These are phyloP conservation scores for Gnathonemus echidnorhynchus DNA, from an alignment of 2,113 vertebrate genomes.

Conservation along the genomic window DNA sequence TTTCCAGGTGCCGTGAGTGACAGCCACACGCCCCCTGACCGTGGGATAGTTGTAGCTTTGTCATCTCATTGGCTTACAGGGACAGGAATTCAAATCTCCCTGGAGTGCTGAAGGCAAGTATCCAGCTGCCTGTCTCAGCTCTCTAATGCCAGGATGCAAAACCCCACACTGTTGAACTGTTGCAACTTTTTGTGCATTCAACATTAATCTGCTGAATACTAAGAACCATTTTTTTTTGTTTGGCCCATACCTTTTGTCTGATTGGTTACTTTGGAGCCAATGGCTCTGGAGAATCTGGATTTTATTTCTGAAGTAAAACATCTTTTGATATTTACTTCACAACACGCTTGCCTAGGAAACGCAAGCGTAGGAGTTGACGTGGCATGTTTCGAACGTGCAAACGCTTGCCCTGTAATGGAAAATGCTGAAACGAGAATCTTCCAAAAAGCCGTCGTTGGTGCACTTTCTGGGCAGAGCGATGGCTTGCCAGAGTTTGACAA, in stretches of 20 bases:
- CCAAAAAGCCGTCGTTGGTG: not conserved
- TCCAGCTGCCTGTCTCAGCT: not conserved
- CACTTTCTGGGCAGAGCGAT: not conserved
- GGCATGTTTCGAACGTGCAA: not conserved
- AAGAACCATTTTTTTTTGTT: not conserved
- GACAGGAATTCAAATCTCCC: conserved; percentile 12
- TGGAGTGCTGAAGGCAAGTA: not conserved
- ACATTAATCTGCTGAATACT: not conserved
- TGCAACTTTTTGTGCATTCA: conserved; percentile 6
- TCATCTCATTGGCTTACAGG: conserved; percentile 13
- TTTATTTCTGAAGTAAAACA: not conserved
- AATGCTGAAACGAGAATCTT: not conserved
- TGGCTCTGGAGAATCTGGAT: not conserved
- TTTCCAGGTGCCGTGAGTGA: conserved; percentile 12
- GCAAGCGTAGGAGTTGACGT: not conserved
- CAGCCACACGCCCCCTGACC: not conserved
- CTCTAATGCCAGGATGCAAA: not conserved
- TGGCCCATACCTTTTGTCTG: not conserved
- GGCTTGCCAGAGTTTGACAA: not conserved
- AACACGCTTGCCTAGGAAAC: not conserved
- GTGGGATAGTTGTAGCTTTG: not conserved
- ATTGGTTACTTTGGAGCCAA: not conserved
- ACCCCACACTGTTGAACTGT: not conserved
- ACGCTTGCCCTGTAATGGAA: not conserved
- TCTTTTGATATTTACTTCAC: not conserved